Conservation (phyloP, 2,113 vertebrate genomes). For the Parotia lawesii region DNA sequence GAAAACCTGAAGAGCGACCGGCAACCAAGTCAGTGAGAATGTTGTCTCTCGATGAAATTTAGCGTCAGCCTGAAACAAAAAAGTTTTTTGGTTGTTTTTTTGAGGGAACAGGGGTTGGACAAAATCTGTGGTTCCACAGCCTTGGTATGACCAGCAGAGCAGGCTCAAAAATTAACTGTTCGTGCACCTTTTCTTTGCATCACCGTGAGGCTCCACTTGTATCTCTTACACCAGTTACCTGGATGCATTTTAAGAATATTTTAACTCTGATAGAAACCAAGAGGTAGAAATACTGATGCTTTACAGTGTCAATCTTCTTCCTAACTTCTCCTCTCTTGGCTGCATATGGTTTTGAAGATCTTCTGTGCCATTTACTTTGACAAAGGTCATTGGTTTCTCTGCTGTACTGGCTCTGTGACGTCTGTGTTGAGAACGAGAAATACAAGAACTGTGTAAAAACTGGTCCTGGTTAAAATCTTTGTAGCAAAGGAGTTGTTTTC, state of each 20-base stretch:
- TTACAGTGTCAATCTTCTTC: not conserved
- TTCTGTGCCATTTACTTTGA: not conserved
- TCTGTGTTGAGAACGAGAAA: not conserved
- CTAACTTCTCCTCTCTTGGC: not conserved
- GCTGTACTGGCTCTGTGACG: not conserved
- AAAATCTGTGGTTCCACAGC: not conserved
- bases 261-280: not conserved
- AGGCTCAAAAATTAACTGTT: not conserved
- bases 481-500: not conserved
- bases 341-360: not conserved
- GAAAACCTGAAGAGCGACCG: not conserved
- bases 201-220: rapidly evolving
- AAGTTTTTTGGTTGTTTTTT: not conserved
- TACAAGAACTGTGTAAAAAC: not conserved
- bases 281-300: not conserved
- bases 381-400: not conserved
- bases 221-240: too few relatives aligned
- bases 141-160: not conserved
- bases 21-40: not conserved
- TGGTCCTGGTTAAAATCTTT: not conserved
- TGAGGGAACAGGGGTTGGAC: rapidly evolving
- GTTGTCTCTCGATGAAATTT: rapidly evolving
- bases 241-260: not conserved
- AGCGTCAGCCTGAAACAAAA: not conserved
- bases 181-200: rapidly evolving